A percentile compares a stretch with the other conserved stretches of the same genome.
Conservation (phyloP, 2,888 invertebrate species). For the Drosophila birchii region DNA sequence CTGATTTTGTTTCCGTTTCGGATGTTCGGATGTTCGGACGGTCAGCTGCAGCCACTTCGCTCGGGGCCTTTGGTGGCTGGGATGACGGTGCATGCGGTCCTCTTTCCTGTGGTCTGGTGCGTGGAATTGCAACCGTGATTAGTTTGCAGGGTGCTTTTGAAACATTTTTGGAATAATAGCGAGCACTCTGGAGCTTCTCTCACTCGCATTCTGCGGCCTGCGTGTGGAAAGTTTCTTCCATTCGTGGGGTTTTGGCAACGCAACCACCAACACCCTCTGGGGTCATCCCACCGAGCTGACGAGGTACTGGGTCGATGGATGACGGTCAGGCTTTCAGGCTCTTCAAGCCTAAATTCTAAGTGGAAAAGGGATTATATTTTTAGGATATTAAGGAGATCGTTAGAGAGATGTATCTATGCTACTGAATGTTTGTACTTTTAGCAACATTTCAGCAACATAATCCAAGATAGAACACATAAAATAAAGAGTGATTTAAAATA, state of each 20-base stretch:
- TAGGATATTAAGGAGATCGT: too few species aligned
- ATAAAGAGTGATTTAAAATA: too few species aligned
- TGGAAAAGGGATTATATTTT: background rate
- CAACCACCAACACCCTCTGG: constrained; percentile 17
- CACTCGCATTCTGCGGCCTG: constrained; percentile 26
- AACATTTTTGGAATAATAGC: constrained; percentile 41
- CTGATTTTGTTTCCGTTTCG: constrained; percentile 11
- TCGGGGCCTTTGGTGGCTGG: background rate
- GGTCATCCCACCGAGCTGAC: constrained; percentile 2
- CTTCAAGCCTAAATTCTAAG: too few species aligned
- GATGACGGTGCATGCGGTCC: constrained; percentile 7
- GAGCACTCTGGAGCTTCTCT: constrained; percentile 22
- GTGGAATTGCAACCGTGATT: constrained; percentile 34
- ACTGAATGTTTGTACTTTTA: background rate
- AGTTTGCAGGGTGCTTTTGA: constrained; percentile 28
- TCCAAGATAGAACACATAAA: background rate
- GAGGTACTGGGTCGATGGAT: background rate
- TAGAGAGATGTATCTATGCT: background rate
- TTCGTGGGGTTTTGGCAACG: background rate
- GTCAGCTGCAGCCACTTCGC: constrained; percentile 1
- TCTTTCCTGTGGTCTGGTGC: constrained; percentile 22
- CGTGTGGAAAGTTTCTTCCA: constrained; percentile 25
- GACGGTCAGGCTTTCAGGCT: background rate
- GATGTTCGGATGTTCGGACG: background rate
- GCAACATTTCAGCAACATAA: background rate